Evolutionary conservation across 2,888 invertebrate genomes (phyloP), one percentile per base, ranked within the genome.

Genomic region (Boloria selene): DNA sequence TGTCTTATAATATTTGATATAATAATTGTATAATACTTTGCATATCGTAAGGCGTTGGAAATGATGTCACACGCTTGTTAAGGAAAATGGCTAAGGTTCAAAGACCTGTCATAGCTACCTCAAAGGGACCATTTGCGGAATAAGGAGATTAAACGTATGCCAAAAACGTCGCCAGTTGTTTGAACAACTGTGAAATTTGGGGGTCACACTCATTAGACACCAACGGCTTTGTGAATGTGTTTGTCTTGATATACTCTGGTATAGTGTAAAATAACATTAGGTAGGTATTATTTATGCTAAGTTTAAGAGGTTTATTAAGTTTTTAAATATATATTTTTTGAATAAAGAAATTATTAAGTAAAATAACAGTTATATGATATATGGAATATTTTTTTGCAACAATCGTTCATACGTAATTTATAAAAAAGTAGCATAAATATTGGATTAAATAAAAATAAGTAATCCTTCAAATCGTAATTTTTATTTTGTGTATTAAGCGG

Each of bases 71-170:
- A 71, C 65, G 69, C 68, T 72, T 77, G 64, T 75, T 80, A 81
- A 82, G 84, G 83, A 81, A 83, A 83, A 82, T 75, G 76, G 76
- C 76, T 78, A 74, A 75, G 68, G 81, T 77, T 79, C 81, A 77
- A 72, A 73, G 80, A 71, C 73, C 83, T 64, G 65, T 52, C 71
- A 67, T 75, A 75, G 76, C 66, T 67, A 73, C 82, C 81, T 75
- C 79, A 79, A 79, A 79, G 79, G 83, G 77, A 73, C 73, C 65
- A 76, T 75, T 69, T 68, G 69, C 66, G 61, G 62, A 68, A 49
- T 58, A 61, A 73, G 72, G 70, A 75, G 75, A 73, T 73, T 67
- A 72, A 72, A 66, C 71, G 64, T 72, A 68, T 63, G 70, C 69
- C 69, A 67, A 72, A 71, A 70, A 70, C 65, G 66, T 70, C 56